These are phyloP conservation scores for Cyanistes caeruleus DNA, from an alignment of 2,113 vertebrate genomes.

Conservation along the genomic window DNA sequence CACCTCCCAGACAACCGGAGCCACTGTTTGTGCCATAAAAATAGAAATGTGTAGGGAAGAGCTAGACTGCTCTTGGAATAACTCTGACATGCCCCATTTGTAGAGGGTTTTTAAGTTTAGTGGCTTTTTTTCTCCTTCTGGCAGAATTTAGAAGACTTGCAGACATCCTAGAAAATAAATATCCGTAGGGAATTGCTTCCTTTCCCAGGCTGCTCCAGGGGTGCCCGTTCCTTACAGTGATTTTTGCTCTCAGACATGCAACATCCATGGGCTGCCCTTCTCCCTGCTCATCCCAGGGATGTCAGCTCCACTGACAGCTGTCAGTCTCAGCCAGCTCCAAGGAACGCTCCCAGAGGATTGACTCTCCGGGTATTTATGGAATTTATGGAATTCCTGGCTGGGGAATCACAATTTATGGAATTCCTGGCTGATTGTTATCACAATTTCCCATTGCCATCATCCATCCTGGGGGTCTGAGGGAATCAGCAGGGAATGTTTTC, in stretches of 20 bases:
- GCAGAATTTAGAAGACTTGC: background rate
- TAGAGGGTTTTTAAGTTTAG: background rate
- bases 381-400: background rate
- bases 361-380: background rate
- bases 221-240: fast-evolving
- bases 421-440: background rate
- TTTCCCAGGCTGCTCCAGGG: background rate
- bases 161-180: background rate
- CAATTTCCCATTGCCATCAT: background rate
- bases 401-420: background rate
- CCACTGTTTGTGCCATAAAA: background rate
- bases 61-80: background rate
- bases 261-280: background rate
- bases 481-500: conserved; percentile 11
- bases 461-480: conserved; percentile 1
- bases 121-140: background rate
- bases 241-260: background rate
- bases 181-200: background rate
- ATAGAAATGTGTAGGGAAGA: background rate
- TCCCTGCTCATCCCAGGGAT: background rate
- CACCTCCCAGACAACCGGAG: background rate
- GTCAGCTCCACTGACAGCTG: conserved; percentile 17
- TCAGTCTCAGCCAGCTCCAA: background rate
- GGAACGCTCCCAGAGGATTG: background rate
- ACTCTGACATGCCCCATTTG: background rate